Base-by-base conservation (phyloP, 2,113 vertebrate genomes). In the Jaculus jaculus region DNA sequence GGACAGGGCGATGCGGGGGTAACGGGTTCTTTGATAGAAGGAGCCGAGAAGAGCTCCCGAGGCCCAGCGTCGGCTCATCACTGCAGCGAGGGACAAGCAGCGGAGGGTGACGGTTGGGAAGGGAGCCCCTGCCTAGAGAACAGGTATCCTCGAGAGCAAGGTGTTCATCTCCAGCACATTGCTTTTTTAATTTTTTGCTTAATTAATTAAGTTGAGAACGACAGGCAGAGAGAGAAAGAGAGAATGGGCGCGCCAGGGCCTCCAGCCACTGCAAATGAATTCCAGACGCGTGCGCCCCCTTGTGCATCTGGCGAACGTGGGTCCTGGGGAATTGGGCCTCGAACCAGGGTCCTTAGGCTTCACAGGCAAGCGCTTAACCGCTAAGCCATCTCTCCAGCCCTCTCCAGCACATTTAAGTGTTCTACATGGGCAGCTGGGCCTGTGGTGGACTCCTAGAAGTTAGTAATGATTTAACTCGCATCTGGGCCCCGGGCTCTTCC, bases 91-190 rank as follows among this genome's bases (percentile, higher is more conserved):
- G 26, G 47, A 30, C 4, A 9, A 3, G 34, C 0, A 5, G 24
- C 23, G 16, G 18, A 37, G 24, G 60, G 34, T 4, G 0, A 68
- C 51, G 61, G 0, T 0, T 32, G 17, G 42, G 42, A 69, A 4
- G 13, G 37, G 23, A 34, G 30, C 4, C 15, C 23, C 0, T 0
- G 3, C 1, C 2, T 9, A 21, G 60, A 79, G 26, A 32, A 42
- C 7, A 6, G 1, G 28, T 23, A 18, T 32, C n/a, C 5, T 39
- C 58, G 20, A 18, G 21, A 7, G 23, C 5, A 18, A 8, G 3
- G 42, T 7, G 1, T 80, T 37, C 0, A 4, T 4, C 65, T 28
- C 34, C 42, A 2, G 2, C 42, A 11, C n/a, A n/a, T n/a, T n/a
- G n/a, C n/a, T n/a, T n/a, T n/a, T n/a, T n/a, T n/a, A n/a, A n/a